phyloP scores from a whole-genome alignment of 1,140 invertebrate genomes.

The Magallana ariakensis region DNA sequence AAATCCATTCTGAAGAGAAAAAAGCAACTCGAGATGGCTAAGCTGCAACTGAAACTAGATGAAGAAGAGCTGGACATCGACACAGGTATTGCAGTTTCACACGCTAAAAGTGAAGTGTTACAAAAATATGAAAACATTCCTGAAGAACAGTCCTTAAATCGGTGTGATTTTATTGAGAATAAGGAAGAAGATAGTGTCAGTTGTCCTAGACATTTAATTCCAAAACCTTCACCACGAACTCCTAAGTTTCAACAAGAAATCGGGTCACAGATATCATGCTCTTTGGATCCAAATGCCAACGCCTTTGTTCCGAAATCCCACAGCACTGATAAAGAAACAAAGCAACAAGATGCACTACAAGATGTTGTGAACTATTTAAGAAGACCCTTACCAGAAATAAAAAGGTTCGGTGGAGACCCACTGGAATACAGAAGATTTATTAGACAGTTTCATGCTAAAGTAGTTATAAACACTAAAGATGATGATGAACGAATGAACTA shows the following conservation, averaged over 20 bases:
- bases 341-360: neutral
- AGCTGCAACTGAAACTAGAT: constrained; percentile 47
- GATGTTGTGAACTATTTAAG: constrained; percentile 36
- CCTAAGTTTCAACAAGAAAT: neutral
- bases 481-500: constrained; percentile 52
- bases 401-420: constrained; percentile 52
- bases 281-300: neutral
- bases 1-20: constrained; percentile 18
- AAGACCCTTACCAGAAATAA: constrained; percentile 49
- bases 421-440: constrained; percentile 47
- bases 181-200: neutral
- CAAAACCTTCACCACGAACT: neutral
- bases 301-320: neutral
- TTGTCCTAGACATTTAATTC: neutral
- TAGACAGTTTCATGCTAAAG: constrained; percentile 44
- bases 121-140: constrained; percentile 16
- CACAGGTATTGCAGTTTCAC: constrained; percentile 45
- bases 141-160: constrained; percentile 8
- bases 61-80: constrained; percentile 50
- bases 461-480: constrained; percentile 26
- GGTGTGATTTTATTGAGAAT: neutral
- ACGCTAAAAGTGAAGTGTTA: constrained; percentile 42
- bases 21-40: constrained; percentile 46
- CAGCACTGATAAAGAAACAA: neutral
- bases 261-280: neutral